These are phyloP conservation scores for Ranitomeya variabilis DNA, from an alignment of 2,113 vertebrate species.

Conservation along the genomic window DNA sequence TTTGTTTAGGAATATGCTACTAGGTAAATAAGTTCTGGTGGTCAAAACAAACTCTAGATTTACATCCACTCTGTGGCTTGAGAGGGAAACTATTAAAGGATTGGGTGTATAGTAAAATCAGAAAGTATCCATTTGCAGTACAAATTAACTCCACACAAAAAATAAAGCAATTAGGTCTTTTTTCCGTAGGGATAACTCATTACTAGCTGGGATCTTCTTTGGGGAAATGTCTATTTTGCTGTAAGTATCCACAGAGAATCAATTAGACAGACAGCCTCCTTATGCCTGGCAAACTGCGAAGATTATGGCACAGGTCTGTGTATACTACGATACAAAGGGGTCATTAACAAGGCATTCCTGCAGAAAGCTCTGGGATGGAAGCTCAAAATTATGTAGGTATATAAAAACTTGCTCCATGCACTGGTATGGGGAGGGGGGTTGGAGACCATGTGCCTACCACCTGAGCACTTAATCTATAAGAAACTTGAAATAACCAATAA, in stretches of 20 bases:
- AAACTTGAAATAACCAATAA: too few species aligned
- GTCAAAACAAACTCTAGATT: not conserved
- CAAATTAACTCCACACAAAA: not conserved
- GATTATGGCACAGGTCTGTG: not conserved
- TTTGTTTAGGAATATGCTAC: conserved; percentile 19
- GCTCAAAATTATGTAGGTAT: not conserved
- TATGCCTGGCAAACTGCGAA: conserved; percentile 7
- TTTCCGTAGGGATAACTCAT: conserved; percentile 9
- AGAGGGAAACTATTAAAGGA: too few species aligned
- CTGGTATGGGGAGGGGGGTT: not conserved
- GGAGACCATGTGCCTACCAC: too few species aligned
- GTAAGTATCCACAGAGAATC: conserved; percentile 33
- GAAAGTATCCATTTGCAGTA: not conserved
- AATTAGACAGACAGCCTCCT: conserved; percentile 32
- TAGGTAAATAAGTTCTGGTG: not conserved
- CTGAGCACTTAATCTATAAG: too few species aligned
- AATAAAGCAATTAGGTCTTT: conserved; percentile 38
- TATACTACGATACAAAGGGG: conserved; percentile 4
- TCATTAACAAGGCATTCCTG: not conserved
- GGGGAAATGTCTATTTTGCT: conserved; percentile 37
- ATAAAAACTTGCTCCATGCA: not conserved
- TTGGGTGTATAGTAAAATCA: not conserved
- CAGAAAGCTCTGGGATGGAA: not conserved
- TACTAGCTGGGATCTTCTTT: conserved; percentile 28
- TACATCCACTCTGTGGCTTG: not conserved